A percentile compares a stretch with the other conserved stretches of the same genome.
These are phyloP conservation scores for Bubalus kerabau DNA, from an alignment of 2,113 vertebrate species.

Conservation along the genomic window DNA sequence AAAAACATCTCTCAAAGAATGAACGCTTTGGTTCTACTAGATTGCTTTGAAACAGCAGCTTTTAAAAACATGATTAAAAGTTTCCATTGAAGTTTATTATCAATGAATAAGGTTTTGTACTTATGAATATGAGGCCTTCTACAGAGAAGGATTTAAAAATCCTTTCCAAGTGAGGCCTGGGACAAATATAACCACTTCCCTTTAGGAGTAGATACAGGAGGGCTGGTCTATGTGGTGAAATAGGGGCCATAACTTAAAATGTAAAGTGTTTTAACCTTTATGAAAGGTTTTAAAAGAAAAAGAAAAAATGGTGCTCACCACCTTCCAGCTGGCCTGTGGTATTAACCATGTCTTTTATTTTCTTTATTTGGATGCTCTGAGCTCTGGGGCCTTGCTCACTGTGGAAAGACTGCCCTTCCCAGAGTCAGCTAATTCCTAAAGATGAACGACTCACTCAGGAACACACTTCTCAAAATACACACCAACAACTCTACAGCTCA, in stretches of 20 bases:
- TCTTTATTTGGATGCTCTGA: not conserved
- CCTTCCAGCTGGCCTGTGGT: not conserved
- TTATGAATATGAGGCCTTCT: slow-evolving; percentile 60
- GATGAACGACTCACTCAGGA: not conserved
- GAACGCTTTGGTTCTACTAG: slow-evolving; percentile 50
- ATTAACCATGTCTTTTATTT: not conserved
- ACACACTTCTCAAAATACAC: not conserved
- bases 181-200: not conserved
- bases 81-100: slow-evolving; percentile 50
- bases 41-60: slow-evolving; percentile 36
- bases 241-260: not conserved
- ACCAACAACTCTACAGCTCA: not conserved
- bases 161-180: slow-evolving; percentile 1
- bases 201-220: not conserved
- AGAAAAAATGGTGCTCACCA: not conserved
- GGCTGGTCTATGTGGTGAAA: too few relatives aligned
- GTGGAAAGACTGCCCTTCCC: not conserved
- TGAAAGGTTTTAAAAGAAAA: not conserved
- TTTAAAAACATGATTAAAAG: slow-evolving; percentile 55
- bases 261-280: not conserved
- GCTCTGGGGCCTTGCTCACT: not conserved
- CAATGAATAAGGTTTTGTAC: slow-evolving; percentile 64
- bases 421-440: not conserved
- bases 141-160: slow-evolving; percentile 28
- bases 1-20: slow-evolving; percentile 55